A percentile compares a stretch with the other conserved stretches of the same genome.
These are phyloP conservation scores for Poeciliopsis retropinna DNA, from an alignment of 2,113 vertebrate genomes.

Conservation along the genomic window DNA sequence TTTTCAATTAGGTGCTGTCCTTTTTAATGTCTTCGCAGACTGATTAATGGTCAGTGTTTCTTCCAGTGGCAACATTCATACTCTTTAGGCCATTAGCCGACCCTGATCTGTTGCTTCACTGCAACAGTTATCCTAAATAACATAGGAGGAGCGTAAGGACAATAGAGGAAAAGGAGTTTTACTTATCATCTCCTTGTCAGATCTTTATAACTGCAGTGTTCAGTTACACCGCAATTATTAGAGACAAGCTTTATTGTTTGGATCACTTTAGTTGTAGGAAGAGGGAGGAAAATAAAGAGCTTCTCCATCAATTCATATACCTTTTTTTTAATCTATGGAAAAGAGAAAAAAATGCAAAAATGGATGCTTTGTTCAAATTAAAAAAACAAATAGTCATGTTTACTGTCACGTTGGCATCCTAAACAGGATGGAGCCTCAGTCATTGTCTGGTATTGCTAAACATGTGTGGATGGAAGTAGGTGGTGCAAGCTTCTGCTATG, in stretches of 20 bases:
- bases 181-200: constrained; percentile 73
- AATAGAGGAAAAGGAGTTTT: constrained; percentile 71
- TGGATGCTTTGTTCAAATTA: constrained; percentile 31
- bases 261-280: constrained; percentile 48
- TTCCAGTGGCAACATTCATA: constrained; percentile 62
- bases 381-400: constrained; percentile 36
- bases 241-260: constrained; percentile 57
- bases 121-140: constrained; percentile 69
- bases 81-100: constrained; percentile 62
- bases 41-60: constrained; percentile 66
- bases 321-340: constrained; percentile 27
- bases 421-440: constrained; percentile 20
- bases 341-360: constrained; percentile 32
- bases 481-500: constrained; percentile 25
- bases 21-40: constrained; percentile 48
- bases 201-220: constrained; percentile 60
- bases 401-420: constrained; percentile 49
- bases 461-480: constrained; percentile 30
- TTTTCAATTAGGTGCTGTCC: constrained; percentile 49
- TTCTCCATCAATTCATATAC: constrained; percentile 47
- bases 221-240: constrained; percentile 71
- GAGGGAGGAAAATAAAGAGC: constrained; percentile 30
- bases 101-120: constrained; percentile 55
- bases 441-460: constrained; percentile 32
- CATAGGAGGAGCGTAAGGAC: constrained; percentile 51